These are phyloP conservation scores for Gonatopus flavifemur DNA, from an alignment of 1,140 invertebrate species.

Conservation along the genomic window DNA sequence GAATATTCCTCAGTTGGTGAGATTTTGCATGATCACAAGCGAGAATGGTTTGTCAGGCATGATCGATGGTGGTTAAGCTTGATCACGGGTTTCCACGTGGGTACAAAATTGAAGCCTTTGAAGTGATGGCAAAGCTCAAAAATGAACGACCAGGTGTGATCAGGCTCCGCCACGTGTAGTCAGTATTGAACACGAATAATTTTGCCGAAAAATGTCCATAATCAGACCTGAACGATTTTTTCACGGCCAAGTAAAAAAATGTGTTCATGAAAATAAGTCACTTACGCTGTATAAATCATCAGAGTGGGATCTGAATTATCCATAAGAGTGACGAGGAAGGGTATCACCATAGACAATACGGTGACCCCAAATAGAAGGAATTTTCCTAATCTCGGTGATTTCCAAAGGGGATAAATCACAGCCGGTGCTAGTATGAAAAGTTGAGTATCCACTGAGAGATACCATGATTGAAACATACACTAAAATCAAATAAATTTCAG, in stretches of 20 bases:
- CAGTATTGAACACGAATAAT: too few relatives aligned
- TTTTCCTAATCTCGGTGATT: conserved; percentile 65
- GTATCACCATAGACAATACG: conserved; percentile 62
- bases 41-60: too few relatives aligned
- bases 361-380: conserved; percentile 59
- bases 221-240: too few relatives aligned
- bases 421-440: conserved; percentile 78
- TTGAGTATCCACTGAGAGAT: conserved; percentile 85
- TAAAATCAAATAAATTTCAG: conserved; percentile 55
- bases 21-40: too few relatives aligned
- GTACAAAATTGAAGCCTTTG: too few relatives aligned
- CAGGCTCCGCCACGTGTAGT: too few relatives aligned
- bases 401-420: conserved; percentile 71
- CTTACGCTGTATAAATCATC: conserved; percentile 67
- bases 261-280: conserved; percentile 17
- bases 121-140: too few relatives aligned
- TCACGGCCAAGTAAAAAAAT: background rate
- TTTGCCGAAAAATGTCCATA: too few relatives aligned
- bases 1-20: too few relatives aligned
- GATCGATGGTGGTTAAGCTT: too few relatives aligned
- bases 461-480: conserved; percentile 92
- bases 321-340: conserved; percentile 64
- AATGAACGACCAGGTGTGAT: too few relatives aligned
- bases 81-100: too few relatives aligned
- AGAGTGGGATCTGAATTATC: conserved; percentile 67